Evolutionary conservation across 2,888 invertebrate genomes (phyloP).

Genomic region (Hyppa rectilinea): DNA sequence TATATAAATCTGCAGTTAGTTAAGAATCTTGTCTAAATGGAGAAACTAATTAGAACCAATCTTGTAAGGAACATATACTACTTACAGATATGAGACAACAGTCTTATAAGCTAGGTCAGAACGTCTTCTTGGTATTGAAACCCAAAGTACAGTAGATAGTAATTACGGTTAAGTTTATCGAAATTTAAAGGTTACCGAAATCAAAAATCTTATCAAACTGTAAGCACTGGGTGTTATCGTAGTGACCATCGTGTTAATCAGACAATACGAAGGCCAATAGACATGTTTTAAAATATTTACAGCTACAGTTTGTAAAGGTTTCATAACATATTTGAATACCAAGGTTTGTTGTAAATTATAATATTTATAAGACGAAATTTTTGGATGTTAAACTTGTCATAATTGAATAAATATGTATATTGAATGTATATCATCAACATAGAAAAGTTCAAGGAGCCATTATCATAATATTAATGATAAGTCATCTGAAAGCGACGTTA

Average conservation of each 20-base stretch:
- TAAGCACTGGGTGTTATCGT: constrained; percentile 68
- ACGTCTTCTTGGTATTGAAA: constrained; percentile 38
- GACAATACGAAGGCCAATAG: constrained; percentile 71
- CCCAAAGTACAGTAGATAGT: constrained; percentile 29
- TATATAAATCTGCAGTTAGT: constrained; percentile 11
- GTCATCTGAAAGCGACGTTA: constrained; percentile 2
- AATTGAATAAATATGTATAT: constrained; percentile 68
- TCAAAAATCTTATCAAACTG: constrained; percentile 72
- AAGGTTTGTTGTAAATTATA: constrained; percentile 72
- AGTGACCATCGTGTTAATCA: constrained; percentile 71
- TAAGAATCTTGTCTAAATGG: constrained; percentile 21
- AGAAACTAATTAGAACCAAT: constrained; percentile 33
- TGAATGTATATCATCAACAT: constrained; percentile 63
- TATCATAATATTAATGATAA: constrained; percentile 47
- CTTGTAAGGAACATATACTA: constrained; percentile 29
- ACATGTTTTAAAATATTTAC: constrained; percentile 63
- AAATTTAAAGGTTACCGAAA: constrained; percentile 68
- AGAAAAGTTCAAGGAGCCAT: constrained; percentile 74
- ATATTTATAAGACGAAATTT: constrained; percentile 68
- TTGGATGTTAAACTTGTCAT: constrained; percentile 60
- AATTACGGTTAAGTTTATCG: constrained; percentile 52
- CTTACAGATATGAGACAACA: constrained; percentile 9
- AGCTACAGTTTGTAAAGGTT: constrained; percentile 60
- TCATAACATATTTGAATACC: constrained; percentile 72
- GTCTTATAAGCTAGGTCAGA: constrained; percentile 39